phyloP scores from a whole-genome alignment of 2,113 vertebrate genomes.

The Rhea pennata region DNA sequence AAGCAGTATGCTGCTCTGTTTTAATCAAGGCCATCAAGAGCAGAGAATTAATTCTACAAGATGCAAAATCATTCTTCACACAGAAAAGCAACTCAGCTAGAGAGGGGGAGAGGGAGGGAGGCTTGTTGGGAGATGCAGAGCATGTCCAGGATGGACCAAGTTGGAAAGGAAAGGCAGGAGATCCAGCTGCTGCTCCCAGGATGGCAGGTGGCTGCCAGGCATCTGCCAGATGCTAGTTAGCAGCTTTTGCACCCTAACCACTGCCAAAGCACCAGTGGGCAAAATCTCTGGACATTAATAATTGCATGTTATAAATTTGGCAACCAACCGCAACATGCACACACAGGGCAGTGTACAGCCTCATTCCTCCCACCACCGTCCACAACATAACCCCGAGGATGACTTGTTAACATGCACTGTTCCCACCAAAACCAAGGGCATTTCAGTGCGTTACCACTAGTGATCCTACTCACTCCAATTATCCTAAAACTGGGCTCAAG shows the following conservation, averaged over 20 bases:
- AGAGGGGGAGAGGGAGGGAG: neutral
- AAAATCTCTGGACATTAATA: neutral
- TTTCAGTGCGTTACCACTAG: fast-evolving
- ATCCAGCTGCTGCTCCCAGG: neutral
- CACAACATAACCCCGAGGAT: neutral
- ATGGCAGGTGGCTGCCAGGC: neutral
- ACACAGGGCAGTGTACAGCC: neutral
- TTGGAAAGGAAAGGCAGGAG: neutral
- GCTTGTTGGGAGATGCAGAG: neutral
- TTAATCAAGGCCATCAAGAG: slow-evolving; percentile 27
- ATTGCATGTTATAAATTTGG: neutral
- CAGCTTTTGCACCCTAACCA: neutral
- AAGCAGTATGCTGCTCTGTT: neutral
- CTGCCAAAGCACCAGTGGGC: neutral
- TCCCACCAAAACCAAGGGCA: fast-evolving
- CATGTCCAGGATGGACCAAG: neutral
- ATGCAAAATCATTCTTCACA: neutral
- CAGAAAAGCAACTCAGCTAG: neutral
- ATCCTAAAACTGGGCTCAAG: neutral
- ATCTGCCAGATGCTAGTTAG: neutral
- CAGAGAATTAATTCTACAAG: slow-evolving; percentile 36
- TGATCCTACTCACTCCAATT: neutral
- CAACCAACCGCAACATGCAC: neutral
- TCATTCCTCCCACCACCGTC: neutral
- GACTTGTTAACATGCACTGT: too few species aligned